Evolutionary conservation across 1,140 invertebrate genomes (phyloP), one percentile per base, ranked within the genome.

Genomic region (Anadara kagoshimensis): DNA sequence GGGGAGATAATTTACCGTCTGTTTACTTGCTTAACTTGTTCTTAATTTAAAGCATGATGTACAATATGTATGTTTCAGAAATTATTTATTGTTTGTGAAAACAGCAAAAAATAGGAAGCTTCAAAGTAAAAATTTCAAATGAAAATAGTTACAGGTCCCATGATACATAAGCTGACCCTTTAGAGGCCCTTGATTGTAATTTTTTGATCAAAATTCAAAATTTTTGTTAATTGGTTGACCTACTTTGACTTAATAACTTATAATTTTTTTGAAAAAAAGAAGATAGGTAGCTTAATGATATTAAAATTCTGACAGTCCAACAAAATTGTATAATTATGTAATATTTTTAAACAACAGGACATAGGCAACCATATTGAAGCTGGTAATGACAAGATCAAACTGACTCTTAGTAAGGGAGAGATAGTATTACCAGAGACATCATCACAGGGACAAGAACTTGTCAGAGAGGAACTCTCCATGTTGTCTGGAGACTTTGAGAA

Each of bases 381-480:
- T 36, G 86, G 86, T 7, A 73, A 80, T 11, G 70, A 83, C 22
- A 86, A 85, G 68, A 72, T 88, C 20, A 59, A 81, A 45, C 74
- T 77, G 10, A 82, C 83, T 26, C 56, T 79, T 29, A 61, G 54
- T 26, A 84, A 85, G 65, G 85, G 83, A 41, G 74, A 83, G 11
- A 69, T 73, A 49, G 80, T 85, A 5, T 58, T 86, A 43, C 75
- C 79, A 72, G 94, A 95, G 79, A 98, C 96, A 0, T 94, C 94
- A 73, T 89, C 92, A 29, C 91, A 91, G 71, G 96, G 96, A 2
- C 95, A 97, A 87, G 91, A 93, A 18, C 90, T 92, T 5, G 89
- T 98, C 41, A 91, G 94, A 26, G 93, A 93, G 82, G 93, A 94
- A 83, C 94, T 95, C 59, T 93, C 95, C 76, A 92, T 94, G 69